Evolutionary conservation across 2,797 vertebrate genomes (phyloP), one percentile per base, ranked within the genome.

Genomic region (Ataeniobius toweri): DNA sequence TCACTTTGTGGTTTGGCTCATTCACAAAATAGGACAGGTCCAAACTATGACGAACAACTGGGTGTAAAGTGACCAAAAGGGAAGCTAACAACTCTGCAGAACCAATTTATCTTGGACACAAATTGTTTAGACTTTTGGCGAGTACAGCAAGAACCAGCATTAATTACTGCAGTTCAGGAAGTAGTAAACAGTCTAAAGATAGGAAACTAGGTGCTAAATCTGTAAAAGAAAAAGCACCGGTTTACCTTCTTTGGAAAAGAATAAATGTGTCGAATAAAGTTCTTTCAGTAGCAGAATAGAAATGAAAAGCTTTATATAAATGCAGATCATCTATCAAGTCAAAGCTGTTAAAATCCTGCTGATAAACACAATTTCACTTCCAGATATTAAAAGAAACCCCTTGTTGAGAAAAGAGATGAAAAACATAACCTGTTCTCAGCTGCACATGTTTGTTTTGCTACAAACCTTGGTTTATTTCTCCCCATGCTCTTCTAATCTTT

Each of bases 321-420:
- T 46, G 72, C 5, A 44, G 72, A 20, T 13, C 55, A 73, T 73
- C 59, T 26, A 46, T 73, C 55, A 73, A 44, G 18, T 46, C 39
- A 46, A 31, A 48, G 56, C 56, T 48, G 16, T 22, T 61, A 20
- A 28, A 48, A 75, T 24, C 73, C 58, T 65, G 59, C 59, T 65
- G 73, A 65, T 65, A 75, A 75, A 51, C 73, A 68, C 13, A 28
- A 65, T 36, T 63, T 31, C 31, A 74, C 2, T 2, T 13, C 41
- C n/a, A 75, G 73, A n/a, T 75, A 50, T 65, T 74, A 74, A 63
- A 74, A 63, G n/a, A 63, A 74, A 31, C 18, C 31, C 22, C 51
- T 39, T 1, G 24, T 4, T 26, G 65, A 20, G 73, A 51, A 61
- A 2, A 36, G 20, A 63, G 58, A 1, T 24, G 26, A 26, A 58